phyloP scores from a whole-genome alignment of 1,140 invertebrate species.

The Meteorus sp. region DNA sequence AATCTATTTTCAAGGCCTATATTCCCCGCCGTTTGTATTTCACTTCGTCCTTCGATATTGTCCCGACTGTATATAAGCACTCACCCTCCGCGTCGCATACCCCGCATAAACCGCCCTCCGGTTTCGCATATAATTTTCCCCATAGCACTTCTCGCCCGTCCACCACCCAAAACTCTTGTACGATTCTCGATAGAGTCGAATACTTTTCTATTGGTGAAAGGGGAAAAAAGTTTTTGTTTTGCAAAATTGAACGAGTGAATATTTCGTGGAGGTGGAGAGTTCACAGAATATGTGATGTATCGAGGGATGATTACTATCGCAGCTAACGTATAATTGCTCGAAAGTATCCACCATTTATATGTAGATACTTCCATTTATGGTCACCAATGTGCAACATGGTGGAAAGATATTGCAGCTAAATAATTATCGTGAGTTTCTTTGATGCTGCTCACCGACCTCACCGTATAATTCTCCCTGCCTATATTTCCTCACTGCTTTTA shows the following conservation, averaged over 20 bases:
- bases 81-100: background rate
- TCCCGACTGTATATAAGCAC: constrained; percentile 3
- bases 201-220: too few relatives aligned
- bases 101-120: too few relatives aligned
- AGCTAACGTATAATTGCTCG: background rate
- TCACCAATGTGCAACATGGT: constrained; percentile 43
- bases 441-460: constrained; percentile 37
- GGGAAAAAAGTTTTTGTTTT: too few relatives aligned
- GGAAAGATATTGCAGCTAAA: constrained; percentile 52
- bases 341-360: background rate
- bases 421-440: constrained; percentile 49
- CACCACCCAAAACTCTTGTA: too few relatives aligned
- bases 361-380: constrained; percentile 24
- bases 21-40: constrained; percentile 35
- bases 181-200: too few relatives aligned
- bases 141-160: too few relatives aligned
- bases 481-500: too few relatives aligned
- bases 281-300: background rate
- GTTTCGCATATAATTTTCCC: too few relatives aligned
- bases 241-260: too few relatives aligned
- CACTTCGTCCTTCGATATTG: constrained; percentile 30
- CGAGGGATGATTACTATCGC: constrained; percentile 6
- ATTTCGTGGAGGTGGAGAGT: too few relatives aligned
- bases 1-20: constrained; percentile 40
- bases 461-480: constrained; percentile 6